These are phyloP conservation scores for Physella acuta DNA, from an alignment of 1,140 invertebrate genomes.

Conservation along the genomic window DNA sequence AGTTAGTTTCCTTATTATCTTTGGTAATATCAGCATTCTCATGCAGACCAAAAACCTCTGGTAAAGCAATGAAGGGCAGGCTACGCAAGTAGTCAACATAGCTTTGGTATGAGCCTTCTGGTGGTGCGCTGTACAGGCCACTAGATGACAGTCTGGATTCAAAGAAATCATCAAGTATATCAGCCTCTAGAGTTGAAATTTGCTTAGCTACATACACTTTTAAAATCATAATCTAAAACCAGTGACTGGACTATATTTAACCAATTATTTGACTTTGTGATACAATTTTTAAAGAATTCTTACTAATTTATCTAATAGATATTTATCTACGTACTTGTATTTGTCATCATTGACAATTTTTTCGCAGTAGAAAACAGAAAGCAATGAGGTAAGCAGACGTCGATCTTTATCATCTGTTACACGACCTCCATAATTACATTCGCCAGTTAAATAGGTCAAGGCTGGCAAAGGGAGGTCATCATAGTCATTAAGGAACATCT, in stretches of 20 bases:
- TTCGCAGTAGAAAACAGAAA: constrained; percentile 53
- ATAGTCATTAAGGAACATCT: constrained; percentile 62
- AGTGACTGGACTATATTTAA: no score
- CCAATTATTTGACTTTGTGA: no score
- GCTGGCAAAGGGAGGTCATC: constrained; percentile 59
- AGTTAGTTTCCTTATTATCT: constrained; percentile 59
- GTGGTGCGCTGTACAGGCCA: constrained; percentile 79
- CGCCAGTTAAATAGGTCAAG: constrained; percentile 71
- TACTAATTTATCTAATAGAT: no score
- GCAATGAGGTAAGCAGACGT: constrained; percentile 53
- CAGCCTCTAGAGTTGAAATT: no score
- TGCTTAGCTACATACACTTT: not conserved
- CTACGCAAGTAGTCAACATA: constrained; percentile 58
- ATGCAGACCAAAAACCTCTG: constrained; percentile 61
- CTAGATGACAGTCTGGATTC: constrained; percentile 54
- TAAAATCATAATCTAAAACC: no score
- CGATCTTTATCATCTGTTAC: constrained; percentile 61
- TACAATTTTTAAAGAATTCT: no score
- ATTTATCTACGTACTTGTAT: constrained; percentile 60
- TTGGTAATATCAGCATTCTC: constrained; percentile 62
- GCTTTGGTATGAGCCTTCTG: constrained; percentile 62
- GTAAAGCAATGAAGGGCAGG: constrained; percentile 54
- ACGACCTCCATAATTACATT: constrained; percentile 86
- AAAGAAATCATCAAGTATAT: not conserved
- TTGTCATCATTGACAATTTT: constrained; percentile 50